Evolutionary conservation across 1,140 invertebrate genomes (phyloP), one percentile per base, ranked within the genome.

Genomic region (Lepidotrigona ventralis): DNA sequence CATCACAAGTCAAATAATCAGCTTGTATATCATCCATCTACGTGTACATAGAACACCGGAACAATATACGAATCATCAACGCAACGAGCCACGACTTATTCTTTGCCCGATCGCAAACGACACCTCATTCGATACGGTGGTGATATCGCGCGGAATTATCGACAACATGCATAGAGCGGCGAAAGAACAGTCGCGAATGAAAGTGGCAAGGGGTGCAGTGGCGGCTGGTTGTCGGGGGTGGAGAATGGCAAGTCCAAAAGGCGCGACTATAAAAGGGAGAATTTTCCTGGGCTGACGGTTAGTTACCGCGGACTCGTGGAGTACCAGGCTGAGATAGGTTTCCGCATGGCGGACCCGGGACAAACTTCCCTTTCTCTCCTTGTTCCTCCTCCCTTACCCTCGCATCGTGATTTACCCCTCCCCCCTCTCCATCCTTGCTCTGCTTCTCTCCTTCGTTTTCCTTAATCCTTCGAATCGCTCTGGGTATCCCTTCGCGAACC

Each of bases 341-440:
- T 90, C 83, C 84, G 85, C 88, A 88, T 89, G 83, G 81, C 82
- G 73, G 81, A 88, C 68, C 73, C 75, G 84, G 83, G 85, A 90
- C 84, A 89, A 88, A 82, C n/a, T 88, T 78, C 74, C 68, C 77
- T 76, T 83, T 53, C 79, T n/a, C 21, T 78, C 72, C 60, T 74
- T 76, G 81, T 56, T 75, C 66, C 75, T 71, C 74, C 9, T 29
- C 33, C 19, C 63, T 66, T n/a, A 58, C 58, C 53, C 72, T 39
- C 69, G 12, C 26, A 15, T 60, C 39, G 60, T 71, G 19, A 68
- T 79, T 82, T 51, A 69, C 39, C 51, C 80, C 33, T 3, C 33
- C 33, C 33, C 33, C 33, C 33, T 33, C 58, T 63, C 46, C 21
- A 23, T 46, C 46, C 39, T n/a, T 17, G 23, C 54, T 11, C 26